Evolutionary conservation across 2,888 invertebrate species (phyloP), one percentile per base, ranked within the genome.

Genomic region (Orthosia incerta): DNA sequence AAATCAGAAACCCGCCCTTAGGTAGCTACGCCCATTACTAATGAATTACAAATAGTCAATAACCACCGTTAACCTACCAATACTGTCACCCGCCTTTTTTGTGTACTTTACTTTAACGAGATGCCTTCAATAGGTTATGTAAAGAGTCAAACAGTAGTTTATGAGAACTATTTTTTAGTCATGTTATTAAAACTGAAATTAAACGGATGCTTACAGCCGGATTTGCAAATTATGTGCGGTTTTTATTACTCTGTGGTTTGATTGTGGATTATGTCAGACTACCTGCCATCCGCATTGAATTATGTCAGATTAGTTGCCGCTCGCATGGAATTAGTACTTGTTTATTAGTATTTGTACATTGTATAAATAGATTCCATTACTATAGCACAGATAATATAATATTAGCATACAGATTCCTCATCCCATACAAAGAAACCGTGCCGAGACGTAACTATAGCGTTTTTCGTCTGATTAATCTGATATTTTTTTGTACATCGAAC

Each of bases 71-170:
- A 23, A 62, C 31, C 23, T n/a, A 56, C 73, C 56, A 66, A 60
- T 79, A 73, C 16, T 55, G 55, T 57, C 39, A 20, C 70, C 79
- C 84, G 79, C 85, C 86, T 74, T 70, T 85, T 86, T 75, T 69
- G 53, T 85, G 85, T 86, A 65, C 51, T 46, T 31, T 16, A 75
- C n/a, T n/a, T n/a, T n/a, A 86, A 81, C 63, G 76, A 77, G 65
- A 69, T 61, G 48, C 48, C 55, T 26, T 61, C 23, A 46, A 61
- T 61, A 46, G 5, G 23, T 80, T 80, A 80, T 46, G 39, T 78
- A 78, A 78, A 50, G 46, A 60, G 20, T n/a, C 3, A 46, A 76
- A 70, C 57, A 48, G 63, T 60, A 55, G 77, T 62, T 59, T 20
- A 53, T 62, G 23, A 18, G 13, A 45, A 45, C 26, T 59, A 50